These are phyloP conservation scores for Drosophila heteroneura DNA, from an alignment of 2,888 invertebrate genomes.

Conservation along the genomic window DNA sequence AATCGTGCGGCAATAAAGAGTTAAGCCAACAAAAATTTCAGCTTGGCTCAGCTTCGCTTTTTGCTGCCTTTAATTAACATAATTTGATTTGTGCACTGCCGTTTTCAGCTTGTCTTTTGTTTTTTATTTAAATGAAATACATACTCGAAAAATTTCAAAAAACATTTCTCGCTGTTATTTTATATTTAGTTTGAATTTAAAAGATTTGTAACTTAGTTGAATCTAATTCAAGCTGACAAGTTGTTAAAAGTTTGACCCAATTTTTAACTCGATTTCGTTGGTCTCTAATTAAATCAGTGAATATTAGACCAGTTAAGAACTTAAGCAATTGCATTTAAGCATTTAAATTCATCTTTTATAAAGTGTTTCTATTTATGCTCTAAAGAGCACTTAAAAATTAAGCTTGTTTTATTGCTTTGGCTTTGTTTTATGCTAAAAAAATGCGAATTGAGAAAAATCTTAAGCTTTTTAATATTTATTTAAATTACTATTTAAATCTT, in stretches of 20 bases:
- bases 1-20: slow-evolving; percentile 71
- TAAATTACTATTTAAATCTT: neutral
- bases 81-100: slow-evolving; percentile 60
- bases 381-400: neutral
- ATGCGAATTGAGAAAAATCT: neutral
- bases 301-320: neutral
- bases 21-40: slow-evolving; percentile 58
- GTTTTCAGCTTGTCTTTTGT: slow-evolving; percentile 12
- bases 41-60: slow-evolving; percentile 33
- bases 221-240: slow-evolving; percentile 1
- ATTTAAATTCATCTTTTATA: neutral
- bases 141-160: slow-evolving; percentile 44
- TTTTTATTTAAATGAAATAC: slow-evolving; percentile 52
- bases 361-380: neutral
- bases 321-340: neutral
- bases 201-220: slow-evolving; percentile 22
- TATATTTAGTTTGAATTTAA: neutral
- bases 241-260: slow-evolving; percentile 20
- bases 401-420: neutral
- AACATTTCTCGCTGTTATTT: slow-evolving; percentile 37
- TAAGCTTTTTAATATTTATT: neutral
- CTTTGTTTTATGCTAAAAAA: neutral
- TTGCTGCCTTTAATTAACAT: slow-evolving; percentile 71
- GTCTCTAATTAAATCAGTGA: slow-evolving; percentile 17
- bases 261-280: slow-evolving; percentile 12